Conservation (phyloP, 2,113 vertebrate genomes). For the Oreochromis aureus region DNA sequence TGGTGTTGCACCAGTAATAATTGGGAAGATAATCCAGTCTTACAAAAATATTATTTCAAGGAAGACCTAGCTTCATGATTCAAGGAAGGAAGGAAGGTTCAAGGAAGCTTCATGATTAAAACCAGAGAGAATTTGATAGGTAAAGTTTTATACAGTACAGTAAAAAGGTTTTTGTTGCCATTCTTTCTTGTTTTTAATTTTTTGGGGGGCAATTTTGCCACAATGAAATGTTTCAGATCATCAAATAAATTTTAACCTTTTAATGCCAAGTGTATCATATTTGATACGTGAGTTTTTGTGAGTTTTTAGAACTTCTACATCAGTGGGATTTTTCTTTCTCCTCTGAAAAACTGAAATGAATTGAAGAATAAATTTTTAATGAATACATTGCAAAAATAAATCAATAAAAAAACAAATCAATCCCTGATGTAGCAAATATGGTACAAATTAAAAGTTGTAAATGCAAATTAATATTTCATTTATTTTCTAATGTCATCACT, state of each 20-base stretch:
- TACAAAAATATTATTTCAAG: not conserved
- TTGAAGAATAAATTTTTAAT: not conserved
- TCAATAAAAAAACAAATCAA: not conserved
- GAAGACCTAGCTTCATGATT: not conserved
- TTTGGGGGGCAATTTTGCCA: not conserved
- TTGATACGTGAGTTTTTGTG: not conserved
- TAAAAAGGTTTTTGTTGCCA: not conserved
- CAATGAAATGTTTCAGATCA: not conserved
- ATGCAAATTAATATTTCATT: not conserved
- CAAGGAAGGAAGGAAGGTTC: not conserved
- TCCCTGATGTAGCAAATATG: not conserved
- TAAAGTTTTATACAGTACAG: not conserved
- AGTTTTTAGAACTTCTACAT: not conserved
- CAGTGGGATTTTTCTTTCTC: not conserved
- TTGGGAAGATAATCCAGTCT: not conserved
- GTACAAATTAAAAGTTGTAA: not conserved
- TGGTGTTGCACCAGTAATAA: not conserved
- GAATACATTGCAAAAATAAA: not conserved
- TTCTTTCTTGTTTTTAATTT: not conserved
- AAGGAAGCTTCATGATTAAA: not conserved
- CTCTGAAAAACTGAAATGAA: not conserved
- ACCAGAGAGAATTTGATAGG: not conserved
- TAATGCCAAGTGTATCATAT: not conserved
- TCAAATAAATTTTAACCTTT: not conserved
- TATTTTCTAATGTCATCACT: not conserved